Evolutionary conservation across 2,888 invertebrate genomes (phyloP), one percentile per base, ranked within the genome.

Genomic region (Drosophila percnosoma): DNA sequence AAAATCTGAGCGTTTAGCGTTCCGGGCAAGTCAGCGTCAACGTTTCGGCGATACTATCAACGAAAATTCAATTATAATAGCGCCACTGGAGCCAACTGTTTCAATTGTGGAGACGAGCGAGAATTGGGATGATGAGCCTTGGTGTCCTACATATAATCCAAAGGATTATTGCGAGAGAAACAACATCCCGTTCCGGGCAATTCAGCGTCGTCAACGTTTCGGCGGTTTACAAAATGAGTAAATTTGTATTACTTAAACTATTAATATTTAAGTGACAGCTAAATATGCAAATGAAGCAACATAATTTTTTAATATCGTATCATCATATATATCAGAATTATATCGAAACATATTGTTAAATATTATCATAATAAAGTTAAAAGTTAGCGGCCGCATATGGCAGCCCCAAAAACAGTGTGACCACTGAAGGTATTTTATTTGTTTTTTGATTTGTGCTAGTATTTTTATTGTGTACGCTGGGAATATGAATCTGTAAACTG

Each of bases 201-300:
- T 49, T 4, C 90, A 91, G 61, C 87, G 90, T 7, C 73, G n/a
- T n/a, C n/a, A 66, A n/a, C 90, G 91, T 7, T 73, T 85, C 15
- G 57, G 63, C 0, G 64, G 77, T 1, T 33, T 24, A n/a, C 2
- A 18, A 55, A 15, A n/a, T 2, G n/a, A 18, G 18, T 10, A 48
- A 15, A 51, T 6, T 51, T 54, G 6, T 24, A 54, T 24, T 21
- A 31, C 10, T 5, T 13, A 15, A 53, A 24, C 34, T n/a, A 38
- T 21, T 4, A 24, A 24, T 24, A 8, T 45, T 24, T 24, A 45
- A 45, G 15, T 24, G 4, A 4, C 15, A 15, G 4, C 8, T 24
- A 15, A 45, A 45, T 45, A 29, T 55, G n/a, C 54, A 4, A 13
- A n/a, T n/a, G n/a, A 40, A 38, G 3, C 11, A 18, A 54, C 27